A percentile compares a stretch with the other conserved stretches of the same genome.
phyloP scores from a whole-genome alignment of 2,113 vertebrate genomes.

The Sander vitreus region DNA sequence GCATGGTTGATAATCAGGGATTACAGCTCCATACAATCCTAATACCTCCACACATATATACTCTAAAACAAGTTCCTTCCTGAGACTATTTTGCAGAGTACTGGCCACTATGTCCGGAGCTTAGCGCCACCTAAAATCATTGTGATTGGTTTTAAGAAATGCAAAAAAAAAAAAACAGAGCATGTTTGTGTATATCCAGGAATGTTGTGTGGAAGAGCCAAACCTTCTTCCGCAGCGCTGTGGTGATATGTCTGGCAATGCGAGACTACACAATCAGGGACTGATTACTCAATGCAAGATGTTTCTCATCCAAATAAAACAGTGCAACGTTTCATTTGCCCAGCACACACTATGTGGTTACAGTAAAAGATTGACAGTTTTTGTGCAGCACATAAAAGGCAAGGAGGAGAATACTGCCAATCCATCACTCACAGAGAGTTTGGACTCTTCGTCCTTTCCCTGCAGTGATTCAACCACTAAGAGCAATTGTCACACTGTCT shows the following conservation, averaged over 20 bases:
- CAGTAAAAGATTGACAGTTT: not conserved
- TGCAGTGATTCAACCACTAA: not conserved
- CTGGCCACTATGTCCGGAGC: no score
- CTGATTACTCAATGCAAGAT: not conserved
- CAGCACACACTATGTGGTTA: not conserved
- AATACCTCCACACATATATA: conserved; percentile 32
- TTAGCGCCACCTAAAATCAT: no score
- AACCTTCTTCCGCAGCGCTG: no score
- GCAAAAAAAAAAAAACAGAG: no score
- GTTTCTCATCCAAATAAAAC: not conserved
- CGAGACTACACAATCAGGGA: not conserved
- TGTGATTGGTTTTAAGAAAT: no score
- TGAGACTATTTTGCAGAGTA: no score
- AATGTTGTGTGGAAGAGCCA: no score
- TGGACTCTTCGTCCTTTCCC: not conserved
- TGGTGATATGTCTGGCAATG: no score
- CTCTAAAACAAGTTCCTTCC: not conserved
- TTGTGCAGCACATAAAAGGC: not conserved
- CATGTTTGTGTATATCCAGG: no score
- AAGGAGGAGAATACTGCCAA: conserved; percentile 2
- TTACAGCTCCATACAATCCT: conserved; percentile 8
- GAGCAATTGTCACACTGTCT: not conserved
- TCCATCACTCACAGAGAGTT: not conserved
- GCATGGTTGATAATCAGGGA: conserved; percentile 23
- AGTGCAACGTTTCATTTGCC: not conserved